Base-by-base conservation (phyloP, 2,113 vertebrate species). In the Scolopax mira region DNA sequence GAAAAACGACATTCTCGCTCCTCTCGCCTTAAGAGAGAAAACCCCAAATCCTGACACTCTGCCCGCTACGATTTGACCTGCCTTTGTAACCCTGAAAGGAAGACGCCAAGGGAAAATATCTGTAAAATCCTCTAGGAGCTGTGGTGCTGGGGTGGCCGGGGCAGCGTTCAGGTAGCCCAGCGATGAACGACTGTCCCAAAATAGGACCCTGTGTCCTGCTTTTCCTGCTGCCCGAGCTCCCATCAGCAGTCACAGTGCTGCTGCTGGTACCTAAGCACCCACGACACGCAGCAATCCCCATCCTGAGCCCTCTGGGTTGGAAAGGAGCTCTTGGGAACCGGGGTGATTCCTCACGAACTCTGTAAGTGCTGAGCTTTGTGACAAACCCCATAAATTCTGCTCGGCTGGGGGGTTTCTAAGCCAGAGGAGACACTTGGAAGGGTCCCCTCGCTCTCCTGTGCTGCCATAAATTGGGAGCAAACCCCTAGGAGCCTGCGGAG, bases 51-150 rank as follows among this genome's bases (percentile, higher is more conserved):
- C 58, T 64, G 24, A 8, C 58, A 0, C 30, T 18, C 11, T 5
- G 22, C 58, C 5, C 18, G 0, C 0, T 2, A 0, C 2, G 13
- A 3, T 44, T 10, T 58, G 28, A 44, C 2, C n/a, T 9, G 49
- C 3, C 1, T 65, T 60, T 67, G 44, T 21, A n/a, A 48, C 52
- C 39, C 52, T 4, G 1, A 42, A 18, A 19, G 31, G 62, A 44
- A 61, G 13, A 49, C 16, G 15, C 13, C 16, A 11, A 11, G 7
- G 15, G 72, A 16, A 64, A 57, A 67, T 3, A 3, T 6, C 62
- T 0, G 0, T 23, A 39, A 44, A 87, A 46, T 41, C 37, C 23
- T 22, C 13, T 3, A 8, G 57, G 78, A 15, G 2, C n/a, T 57
- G 35, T 23, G 31, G 75, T 4, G 52, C 54, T 44, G 62, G 35